Base-by-base conservation (phyloP, 2,797 vertebrate species). In the Sandelia bainsii region DNA sequence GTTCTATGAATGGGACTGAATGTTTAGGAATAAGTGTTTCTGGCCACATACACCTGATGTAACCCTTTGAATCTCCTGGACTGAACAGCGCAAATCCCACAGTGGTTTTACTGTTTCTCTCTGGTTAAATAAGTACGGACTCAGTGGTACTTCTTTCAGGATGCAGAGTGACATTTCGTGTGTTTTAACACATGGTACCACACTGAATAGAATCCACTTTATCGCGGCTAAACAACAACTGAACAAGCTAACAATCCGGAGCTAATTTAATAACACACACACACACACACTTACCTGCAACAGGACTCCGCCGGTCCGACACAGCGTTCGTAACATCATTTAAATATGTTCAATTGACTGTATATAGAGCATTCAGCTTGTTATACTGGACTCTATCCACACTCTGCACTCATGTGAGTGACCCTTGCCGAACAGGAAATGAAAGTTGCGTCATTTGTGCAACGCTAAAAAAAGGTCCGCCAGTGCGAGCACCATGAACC, bases 281-380 rank as follows among this genome's bases (percentile, higher is more conserved):
- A 6, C 6, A 12, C 16, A 4, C 0, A 4, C 0, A 3, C 57
- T 50, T 82, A 93, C 93, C 93, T 90, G 92, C 10, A 94, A 72
- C 23, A 95, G 81, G 1, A 74, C 75, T 8, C 89, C 87, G 14
- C 94, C 88, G 42, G 81, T 72, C 56, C 94, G 91, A 77, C 84
- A 92, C 63, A 91, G 71, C 8, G 92, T 86, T 29, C 93, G 91
- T 0, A 95, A 19, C 94, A 95, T 95, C 1, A 0, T 84, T 45
- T 1, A 9, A 22, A 17, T 2, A 0, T 0, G 6, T 1, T 0
- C 1, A 6, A 27, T 1, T 0, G 19, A 8, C 0, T 19, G 2
- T 8, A 1, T 0, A 0, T 10, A n/a, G 1, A 4, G n/a, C 29
- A 20, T 52, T 23, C 11, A 8, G 51, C 2, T 39, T 14, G 0